Evolutionary conservation across 2,113 vertebrate genomes (phyloP), one percentile per base, ranked within the genome.

Genomic region (Proterorhinus semilunaris): DNA sequence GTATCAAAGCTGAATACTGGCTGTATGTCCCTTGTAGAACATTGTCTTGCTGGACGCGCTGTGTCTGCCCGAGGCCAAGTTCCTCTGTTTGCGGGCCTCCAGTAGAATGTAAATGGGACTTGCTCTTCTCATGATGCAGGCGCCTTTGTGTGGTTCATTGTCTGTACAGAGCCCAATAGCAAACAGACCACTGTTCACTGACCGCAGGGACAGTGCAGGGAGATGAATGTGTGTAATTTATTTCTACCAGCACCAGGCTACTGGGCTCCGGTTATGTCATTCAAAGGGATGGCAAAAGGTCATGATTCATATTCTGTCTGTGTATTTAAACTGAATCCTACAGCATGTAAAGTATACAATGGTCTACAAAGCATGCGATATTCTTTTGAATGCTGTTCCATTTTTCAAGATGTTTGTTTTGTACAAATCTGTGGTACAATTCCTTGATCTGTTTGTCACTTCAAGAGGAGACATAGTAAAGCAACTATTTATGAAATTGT

Each of bases 191-290:
- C 27, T 36, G 27, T 13, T 13, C 11, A 6, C 16, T 6, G 53
- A 17, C 53, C 53, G 27, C 16, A 7, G 36, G 42, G 42, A 11
- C 42, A n/a, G 6, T 8, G 44, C 58, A 44, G 12, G 8, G 36
- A 61, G 42, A n/a, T 15, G 58, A 61, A 61, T 61, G 58, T 13
- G 8, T 44, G 13, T 42, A 44, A 61, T 61, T 61, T 61, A 44
- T 61, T 61, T n/a, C 10, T 10, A 51, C 11, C 36, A 44, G 12
- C 13, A 15, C 36, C 36, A n/a, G 15, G 42, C 11, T 44, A 44
- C 4, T 16, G 58, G 8, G 36, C 13, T 44, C 13, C 58, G 9
- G 13, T 44, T 13, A 12, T 59, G 43, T 13, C 11, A 43, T 42
- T 15, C 10, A 59, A 59, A 43, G 6, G 15, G 12, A 15, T 13